These are phyloP conservation scores for Lithophane socia DNA, from an alignment of 2,888 invertebrate species.

Conservation along the genomic window DNA sequence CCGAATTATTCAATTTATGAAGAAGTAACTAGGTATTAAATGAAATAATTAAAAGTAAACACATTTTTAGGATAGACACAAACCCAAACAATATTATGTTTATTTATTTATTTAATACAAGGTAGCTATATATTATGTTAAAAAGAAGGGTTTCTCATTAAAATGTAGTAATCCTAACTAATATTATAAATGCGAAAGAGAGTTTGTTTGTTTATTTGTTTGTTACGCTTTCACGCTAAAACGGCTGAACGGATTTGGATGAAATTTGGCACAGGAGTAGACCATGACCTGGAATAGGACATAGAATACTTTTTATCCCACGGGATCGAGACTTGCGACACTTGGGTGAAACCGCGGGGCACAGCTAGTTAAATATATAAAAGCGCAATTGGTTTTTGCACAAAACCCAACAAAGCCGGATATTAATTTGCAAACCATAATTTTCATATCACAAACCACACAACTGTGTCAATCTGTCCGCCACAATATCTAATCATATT, in stretches of 20 bases:
- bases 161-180: no score
- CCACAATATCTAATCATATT: constrained; percentile 44
- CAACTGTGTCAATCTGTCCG: constrained; percentile 31
- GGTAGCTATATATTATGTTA: no score
- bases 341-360: no score
- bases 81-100: background rate
- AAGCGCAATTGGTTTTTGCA: background rate
- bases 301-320: no score
- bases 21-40: background rate
- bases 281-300: no score
- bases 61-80: background rate
- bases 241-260: no score
- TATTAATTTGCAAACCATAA: constrained; percentile 27
- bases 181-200: no score
- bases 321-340: no score
- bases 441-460: constrained; percentile 32
- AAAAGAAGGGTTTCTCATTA: background rate
- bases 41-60: background rate
- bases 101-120: no score
- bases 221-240: no score
- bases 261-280: no score
- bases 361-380: background rate
- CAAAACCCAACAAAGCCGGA: constrained; percentile 4
- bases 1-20: background rate
- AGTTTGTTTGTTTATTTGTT: no score